Base-by-base conservation (phyloP, 2,113 vertebrate genomes). In the Indicator indicator region DNA sequence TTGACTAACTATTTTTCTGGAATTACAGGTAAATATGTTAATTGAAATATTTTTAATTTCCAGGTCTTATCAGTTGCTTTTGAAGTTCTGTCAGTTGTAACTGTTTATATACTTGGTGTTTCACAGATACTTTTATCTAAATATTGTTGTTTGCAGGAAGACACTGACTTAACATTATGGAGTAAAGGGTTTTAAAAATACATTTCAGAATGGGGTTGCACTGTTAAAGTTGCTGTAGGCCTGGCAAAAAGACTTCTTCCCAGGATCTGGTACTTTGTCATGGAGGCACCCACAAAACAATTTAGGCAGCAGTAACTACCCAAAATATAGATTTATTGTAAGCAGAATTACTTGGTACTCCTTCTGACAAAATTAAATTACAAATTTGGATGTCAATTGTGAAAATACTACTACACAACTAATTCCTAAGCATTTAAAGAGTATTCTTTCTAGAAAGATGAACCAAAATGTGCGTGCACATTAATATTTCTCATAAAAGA, bases 41-140 rank as follows among this genome's bases (percentile, higher is more conserved):
- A 86, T 88, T 90, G 73, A 86, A 93, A 85, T 83, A 50, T 78
- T 94, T 90, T 90, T 83, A 65, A 78, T 85, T 88, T 93, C 75
- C 93, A 80, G 56, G 54, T 65, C 69, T 95, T 2, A 0, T 72
- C 85, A 75, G 70, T 33, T 1, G 16, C 93, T 93, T 95, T 95
- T 95, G 93, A 96, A 91, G 80, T 84, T 90, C 50, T 9, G 0
- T 24, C 48, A 86, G 86, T 95, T 96, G 74, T 65, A 95, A 81
- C 94, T 88, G 40, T 78, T 93, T 90, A 93, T 88, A 24, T 59
- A 23, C 46, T 92, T 85, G 74, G 9, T 64, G 44, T 88, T 88
- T 62, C 54, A 48, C 67, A 30, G 23, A 76, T 70, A 19, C 69
- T 81, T 92, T 91, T 64, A 58, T 89, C 58, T 88, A 72, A 86